A percentile compares a stretch with the other conserved stretches of the same genome.
phyloP scores from a whole-genome alignment of 23 tunicate species.

The Ascidia mentula region DNA sequence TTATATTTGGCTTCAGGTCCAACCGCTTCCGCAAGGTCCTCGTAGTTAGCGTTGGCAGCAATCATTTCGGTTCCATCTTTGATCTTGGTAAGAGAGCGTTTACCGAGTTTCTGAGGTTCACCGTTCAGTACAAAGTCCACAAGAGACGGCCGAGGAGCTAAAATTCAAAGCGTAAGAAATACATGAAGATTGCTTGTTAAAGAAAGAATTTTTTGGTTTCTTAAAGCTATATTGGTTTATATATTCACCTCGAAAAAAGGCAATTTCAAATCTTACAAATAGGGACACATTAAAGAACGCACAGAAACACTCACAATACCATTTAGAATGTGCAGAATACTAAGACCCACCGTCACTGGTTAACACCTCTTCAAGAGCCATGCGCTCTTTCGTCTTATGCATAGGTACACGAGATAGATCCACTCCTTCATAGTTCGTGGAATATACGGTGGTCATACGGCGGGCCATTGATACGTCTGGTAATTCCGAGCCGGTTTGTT shows the following conservation, averaged over 20 bases:
- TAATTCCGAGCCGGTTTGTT: neutral
- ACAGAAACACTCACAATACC: too few species aligned
- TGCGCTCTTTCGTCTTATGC: constrained; percentile 13
- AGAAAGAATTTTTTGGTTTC: too few species aligned
- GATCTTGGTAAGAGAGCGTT: constrained; percentile 31
- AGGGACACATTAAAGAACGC: neutral
- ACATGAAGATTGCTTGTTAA: too few species aligned
- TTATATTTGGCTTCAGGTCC: constrained; percentile 15
- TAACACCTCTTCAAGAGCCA: constrained; percentile 13
- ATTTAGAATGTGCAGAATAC: too few species aligned
- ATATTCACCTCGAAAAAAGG: too few species aligned
- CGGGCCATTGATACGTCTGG: constrained; percentile 20
- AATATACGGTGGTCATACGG: constrained; percentile 56
- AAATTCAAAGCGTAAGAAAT: too few species aligned
- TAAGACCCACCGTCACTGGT: constrained; percentile 16
- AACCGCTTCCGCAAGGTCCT: constrained; percentile 55
- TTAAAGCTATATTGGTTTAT: too few species aligned
- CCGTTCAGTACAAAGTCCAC: constrained; percentile 54
- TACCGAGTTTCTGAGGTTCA: constrained; percentile 9
- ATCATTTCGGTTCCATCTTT: constrained; percentile 49
- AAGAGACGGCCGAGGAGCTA: constrained; percentile 56
- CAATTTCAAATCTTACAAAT: neutral
- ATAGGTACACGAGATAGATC: constrained; percentile 60
- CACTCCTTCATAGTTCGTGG: constrained; percentile 58
- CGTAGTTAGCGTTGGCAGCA: constrained; percentile 45